These are phyloP conservation scores for Lagodon rhomboides DNA, from an alignment of 2,797 vertebrate genomes.

Conservation along the genomic window DNA sequence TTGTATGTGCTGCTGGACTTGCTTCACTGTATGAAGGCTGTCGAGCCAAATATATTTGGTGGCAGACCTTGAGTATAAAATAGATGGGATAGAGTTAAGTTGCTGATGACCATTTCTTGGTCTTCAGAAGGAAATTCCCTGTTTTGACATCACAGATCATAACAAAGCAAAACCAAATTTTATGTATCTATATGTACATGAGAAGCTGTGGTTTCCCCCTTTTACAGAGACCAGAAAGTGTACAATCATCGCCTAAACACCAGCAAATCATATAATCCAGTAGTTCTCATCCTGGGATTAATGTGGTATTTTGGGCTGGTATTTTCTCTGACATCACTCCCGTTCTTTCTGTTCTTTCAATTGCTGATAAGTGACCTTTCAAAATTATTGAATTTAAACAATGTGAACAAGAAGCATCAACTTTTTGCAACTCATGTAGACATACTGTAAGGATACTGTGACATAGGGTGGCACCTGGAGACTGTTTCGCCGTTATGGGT, in stretches of 20 bases:
- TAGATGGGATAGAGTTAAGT: background rate
- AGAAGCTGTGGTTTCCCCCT: too few relatives aligned
- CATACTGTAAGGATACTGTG: background rate
- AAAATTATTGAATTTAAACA: background rate
- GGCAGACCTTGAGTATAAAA: background rate
- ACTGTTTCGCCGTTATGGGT: conserved; percentile 4
- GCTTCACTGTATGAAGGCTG: conserved; percentile 41
- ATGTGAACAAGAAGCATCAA: background rate
- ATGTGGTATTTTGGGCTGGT: too few relatives aligned
- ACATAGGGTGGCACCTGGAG: background rate
- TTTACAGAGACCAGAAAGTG: too few relatives aligned
- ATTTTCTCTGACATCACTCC: background rate
- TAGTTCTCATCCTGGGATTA: too few relatives aligned
- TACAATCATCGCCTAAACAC: background rate
- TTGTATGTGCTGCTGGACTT: conserved; percentile 47
- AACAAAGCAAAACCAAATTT: background rate
- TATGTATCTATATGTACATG: background rate
- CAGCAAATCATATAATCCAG: background rate
- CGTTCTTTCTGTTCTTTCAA: background rate
- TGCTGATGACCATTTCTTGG: background rate
- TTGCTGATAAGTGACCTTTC: too few relatives aligned
- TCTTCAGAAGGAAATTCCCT: background rate
- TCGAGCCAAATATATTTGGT: conserved; percentile 17
- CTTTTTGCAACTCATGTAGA: background rate
- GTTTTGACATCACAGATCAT: background rate